Conservation (phyloP, 2,113 vertebrate genomes). For the Carassius auratus region DNA sequence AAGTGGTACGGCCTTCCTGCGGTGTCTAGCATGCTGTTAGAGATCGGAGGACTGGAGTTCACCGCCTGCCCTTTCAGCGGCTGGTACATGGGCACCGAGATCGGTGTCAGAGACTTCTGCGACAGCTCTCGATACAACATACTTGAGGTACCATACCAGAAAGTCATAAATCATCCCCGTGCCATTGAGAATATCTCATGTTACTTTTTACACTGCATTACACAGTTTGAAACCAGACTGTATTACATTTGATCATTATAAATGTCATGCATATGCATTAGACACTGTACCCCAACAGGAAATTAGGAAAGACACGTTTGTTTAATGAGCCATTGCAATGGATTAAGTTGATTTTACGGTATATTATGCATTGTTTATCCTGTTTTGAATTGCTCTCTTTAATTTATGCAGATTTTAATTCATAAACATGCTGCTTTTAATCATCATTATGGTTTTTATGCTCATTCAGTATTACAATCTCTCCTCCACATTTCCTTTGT, state of each 20-base stretch:
- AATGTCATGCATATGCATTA: constrained; percentile 10
- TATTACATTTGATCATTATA: background rate
- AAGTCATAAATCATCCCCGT: background rate
- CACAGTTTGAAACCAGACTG: background rate
- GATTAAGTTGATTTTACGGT: background rate
- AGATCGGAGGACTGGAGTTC: constrained; percentile 94
- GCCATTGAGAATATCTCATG: background rate
- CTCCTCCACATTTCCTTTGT: background rate
- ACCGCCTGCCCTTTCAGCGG: constrained; percentile 94
- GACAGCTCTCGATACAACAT: constrained; percentile 96
- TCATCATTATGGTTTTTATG: background rate
- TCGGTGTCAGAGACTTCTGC: constrained; percentile 95
- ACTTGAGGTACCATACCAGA: constrained; percentile 83
- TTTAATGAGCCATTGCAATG: background rate
- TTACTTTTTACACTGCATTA: background rate
- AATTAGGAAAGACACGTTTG: background rate
- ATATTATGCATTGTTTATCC: background rate
- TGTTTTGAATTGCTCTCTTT: background rate
- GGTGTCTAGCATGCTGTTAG: constrained; percentile 96
- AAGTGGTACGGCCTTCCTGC: constrained; percentile 96
- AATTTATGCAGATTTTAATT: constrained; percentile 1
- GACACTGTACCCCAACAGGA: background rate
- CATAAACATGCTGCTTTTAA: background rate
- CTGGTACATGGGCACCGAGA: constrained; percentile 99
- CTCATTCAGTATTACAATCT: background rate